These are phyloP conservation scores for Bos indicus DNA, from an alignment of 2,113 vertebrate genomes.

Conservation along the genomic window DNA sequence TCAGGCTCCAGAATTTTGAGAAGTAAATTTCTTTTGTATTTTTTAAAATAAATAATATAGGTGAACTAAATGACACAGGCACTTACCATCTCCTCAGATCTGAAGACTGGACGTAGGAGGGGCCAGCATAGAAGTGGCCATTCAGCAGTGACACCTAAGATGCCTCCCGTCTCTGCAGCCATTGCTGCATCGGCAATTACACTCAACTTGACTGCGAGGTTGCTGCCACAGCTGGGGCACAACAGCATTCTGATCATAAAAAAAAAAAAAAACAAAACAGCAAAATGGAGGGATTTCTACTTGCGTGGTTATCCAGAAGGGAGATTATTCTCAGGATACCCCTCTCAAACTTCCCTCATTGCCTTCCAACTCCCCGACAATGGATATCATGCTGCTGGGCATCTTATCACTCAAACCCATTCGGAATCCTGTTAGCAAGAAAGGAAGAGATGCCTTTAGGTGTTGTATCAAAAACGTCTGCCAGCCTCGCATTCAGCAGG, in stretches of 20 bases:
- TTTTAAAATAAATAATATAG: background rate
- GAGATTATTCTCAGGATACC: background rate
- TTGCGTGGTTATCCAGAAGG: background rate
- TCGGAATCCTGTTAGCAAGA: background rate
- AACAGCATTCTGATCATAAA: background rate
- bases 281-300: background rate
- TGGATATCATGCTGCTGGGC: background rate
- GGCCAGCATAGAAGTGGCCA: rapidly evolving
- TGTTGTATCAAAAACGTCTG: too few species aligned
- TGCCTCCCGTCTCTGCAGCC: background rate
- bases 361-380: background rate
- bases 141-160: background rate
- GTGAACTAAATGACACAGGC: background rate
- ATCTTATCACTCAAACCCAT: background rate
- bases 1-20: background rate
- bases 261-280: rapidly evolving
- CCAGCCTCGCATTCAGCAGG: background rate
- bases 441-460: background rate
- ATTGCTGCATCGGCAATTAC: rapidly evolving
- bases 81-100: background rate
- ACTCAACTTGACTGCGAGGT: rapidly evolving
- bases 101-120: background rate
- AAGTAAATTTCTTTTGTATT: background rate
- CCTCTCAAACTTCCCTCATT: background rate
- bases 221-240: background rate